Evolutionary conservation across 2,888 invertebrate genomes (phyloP).

Genomic region (Meghimatium bilineatum): DNA sequence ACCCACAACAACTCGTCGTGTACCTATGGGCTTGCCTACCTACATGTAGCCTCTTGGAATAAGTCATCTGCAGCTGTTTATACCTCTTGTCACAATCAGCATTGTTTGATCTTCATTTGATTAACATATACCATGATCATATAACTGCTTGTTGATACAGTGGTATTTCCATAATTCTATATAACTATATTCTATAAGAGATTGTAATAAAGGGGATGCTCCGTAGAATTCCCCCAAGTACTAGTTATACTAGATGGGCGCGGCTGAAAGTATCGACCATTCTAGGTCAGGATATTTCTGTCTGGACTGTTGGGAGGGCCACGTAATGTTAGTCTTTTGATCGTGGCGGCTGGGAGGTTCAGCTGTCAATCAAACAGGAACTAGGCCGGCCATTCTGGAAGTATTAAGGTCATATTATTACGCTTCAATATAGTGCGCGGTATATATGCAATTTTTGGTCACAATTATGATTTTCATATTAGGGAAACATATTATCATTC

Average conservation of each 20-base stretch:
- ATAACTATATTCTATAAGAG: no score
- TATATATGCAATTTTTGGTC: background rate
- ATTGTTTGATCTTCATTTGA: no score
- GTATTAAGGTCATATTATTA: background rate
- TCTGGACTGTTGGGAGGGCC: conserved; percentile 41
- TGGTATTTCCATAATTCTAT: no score
- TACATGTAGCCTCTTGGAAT: no score
- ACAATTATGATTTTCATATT: background rate
- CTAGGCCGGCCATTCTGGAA: conserved; percentile 38
- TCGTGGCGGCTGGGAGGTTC: conserved; percentile 49
- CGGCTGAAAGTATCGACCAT: conserved; percentile 47
- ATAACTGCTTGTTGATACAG: no score
- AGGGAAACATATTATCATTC: background rate
- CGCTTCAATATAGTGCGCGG: conserved; percentile 34
- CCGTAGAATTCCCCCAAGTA: no score
- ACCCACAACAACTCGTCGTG: no score
- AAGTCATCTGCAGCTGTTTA: no score
- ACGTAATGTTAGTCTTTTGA: conserved; percentile 36
- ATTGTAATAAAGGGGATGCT: no score
- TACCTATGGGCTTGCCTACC: no score
- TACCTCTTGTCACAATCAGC: no score
- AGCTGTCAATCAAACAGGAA: conserved; percentile 55
- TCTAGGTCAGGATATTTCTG: conserved; percentile 14
- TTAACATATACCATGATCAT: no score
- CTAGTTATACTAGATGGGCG: conserved; percentile 37